phyloP scores from a whole-genome alignment of 2,888 invertebrate species.

The Andrena bucephala region DNA sequence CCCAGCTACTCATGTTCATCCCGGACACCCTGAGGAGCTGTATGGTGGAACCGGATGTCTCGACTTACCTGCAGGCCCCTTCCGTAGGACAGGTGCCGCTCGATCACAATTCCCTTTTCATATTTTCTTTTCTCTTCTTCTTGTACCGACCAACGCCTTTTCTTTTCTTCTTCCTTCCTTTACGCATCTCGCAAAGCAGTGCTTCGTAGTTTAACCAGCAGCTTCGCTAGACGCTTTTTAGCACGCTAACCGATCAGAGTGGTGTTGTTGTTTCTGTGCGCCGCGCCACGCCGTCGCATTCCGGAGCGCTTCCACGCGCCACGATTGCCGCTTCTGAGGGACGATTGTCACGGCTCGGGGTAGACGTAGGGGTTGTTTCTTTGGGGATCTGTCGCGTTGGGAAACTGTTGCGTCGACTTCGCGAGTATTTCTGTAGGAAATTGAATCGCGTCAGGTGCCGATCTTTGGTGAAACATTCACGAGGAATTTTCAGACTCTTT shows the following conservation, averaged over 20 bases:
- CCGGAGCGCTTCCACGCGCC: neutral
- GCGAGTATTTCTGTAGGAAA: neutral
- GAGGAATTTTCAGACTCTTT: neutral
- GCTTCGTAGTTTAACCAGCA: neutral
- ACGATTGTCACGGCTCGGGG: neutral
- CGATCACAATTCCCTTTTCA: neutral
- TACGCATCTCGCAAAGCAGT: neutral
- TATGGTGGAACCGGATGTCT: slow-evolving; percentile 98
- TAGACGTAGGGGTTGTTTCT: neutral
- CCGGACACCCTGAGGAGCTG: slow-evolving; percentile 97
- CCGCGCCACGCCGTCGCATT: neutral
- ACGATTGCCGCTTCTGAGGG: neutral
- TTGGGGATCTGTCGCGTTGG: neutral
- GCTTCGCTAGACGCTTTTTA: neutral
- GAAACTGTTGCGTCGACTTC: neutral
- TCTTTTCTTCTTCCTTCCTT: neutral
- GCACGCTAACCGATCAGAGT: neutral
- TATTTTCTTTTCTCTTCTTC: neutral
- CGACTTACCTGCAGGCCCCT: slow-evolving; percentile 97
- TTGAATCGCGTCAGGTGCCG: neutral
- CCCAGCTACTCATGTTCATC: slow-evolving; percentile 92
- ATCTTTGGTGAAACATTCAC: neutral
- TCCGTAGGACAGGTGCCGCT: slow-evolving; percentile 95
- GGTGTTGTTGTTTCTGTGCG: slow-evolving; percentile 1
- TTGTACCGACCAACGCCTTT: neutral